Evolutionary conservation across 1,140 invertebrate genomes (phyloP).

Genomic region (Danaus plexippus): DNA sequence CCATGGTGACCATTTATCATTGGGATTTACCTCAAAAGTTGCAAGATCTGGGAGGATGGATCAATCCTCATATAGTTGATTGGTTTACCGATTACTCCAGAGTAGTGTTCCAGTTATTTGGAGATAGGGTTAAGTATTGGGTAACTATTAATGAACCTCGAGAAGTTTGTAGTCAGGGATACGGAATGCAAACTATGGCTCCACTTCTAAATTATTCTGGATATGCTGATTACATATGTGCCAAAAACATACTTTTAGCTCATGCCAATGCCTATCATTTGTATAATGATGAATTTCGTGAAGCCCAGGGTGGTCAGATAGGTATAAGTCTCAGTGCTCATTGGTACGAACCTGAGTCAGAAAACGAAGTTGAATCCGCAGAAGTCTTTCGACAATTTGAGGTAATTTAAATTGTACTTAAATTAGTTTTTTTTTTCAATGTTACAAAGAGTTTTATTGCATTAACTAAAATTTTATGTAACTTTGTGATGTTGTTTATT

Average conservation of each 20-base stretch:
- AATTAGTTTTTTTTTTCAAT: too few species aligned
- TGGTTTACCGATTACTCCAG: conserved; percentile 76
- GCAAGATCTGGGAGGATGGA: conserved; percentile 77
- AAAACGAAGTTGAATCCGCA: conserved; percentile 64
- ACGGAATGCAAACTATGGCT: conserved; percentile 65
- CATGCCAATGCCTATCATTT: conserved; percentile 71
- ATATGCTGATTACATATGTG: conserved; percentile 67
- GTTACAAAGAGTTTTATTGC: too few species aligned
- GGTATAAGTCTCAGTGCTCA: conserved; percentile 68
- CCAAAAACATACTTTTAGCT: conserved; percentile 41
- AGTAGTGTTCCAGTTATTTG: conserved; percentile 73
- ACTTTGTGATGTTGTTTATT: background rate
- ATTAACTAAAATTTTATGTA: conserved; percentile 9
- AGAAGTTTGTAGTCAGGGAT: conserved; percentile 73
- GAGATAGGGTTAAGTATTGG: conserved; percentile 77
- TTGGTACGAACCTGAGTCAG: conserved; percentile 63
- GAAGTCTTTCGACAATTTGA: conserved; percentile 65
- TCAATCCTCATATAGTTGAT: conserved; percentile 75
- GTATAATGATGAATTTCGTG: conserved; percentile 63
- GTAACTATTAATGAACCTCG: conserved; percentile 80
- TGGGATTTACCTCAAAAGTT: conserved; percentile 77
- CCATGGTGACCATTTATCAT: conserved; percentile 77
- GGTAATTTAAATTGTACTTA: conserved; percentile 8
- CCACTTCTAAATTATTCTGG: conserved; percentile 67
- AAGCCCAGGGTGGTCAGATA: conserved; percentile 53